Conservation (phyloP, 53 echinoderm and acorn worm genomes). For the Antedon mediterranea region DNA sequence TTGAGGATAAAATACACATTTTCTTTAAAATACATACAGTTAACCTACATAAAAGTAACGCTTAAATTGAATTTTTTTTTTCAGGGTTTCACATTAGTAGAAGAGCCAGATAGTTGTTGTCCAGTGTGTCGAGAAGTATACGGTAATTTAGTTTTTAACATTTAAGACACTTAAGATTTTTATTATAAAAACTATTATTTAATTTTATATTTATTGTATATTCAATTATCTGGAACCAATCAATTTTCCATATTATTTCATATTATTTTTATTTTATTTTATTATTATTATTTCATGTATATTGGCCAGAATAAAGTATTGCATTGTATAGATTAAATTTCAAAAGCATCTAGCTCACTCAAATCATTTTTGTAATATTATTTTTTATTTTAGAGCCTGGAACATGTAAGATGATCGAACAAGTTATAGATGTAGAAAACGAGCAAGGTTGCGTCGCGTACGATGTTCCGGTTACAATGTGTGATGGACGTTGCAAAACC, state of each 20-base stretch:
- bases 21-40: neutral
- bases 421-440: neutral
- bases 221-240: too few species aligned
- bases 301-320: too few species aligned
- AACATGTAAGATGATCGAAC: neutral
- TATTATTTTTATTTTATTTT: too few species aligned
- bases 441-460: neutral
- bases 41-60: neutral
- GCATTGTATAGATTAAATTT: too few species aligned
- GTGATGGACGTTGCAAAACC: constrained; percentile 17
- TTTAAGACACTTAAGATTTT: neutral
- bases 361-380: too few species aligned
- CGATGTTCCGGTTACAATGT: constrained; percentile 7
- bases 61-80: neutral
- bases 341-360: too few species aligned
- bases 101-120: constrained; percentile 56
- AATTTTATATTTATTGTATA: too few species aligned
- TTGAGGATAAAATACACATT: too few species aligned
- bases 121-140: constrained; percentile 60
- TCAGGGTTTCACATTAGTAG: constrained; percentile 51
- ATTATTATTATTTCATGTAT: too few species aligned
- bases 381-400: neutral
- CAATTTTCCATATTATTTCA: too few species aligned
- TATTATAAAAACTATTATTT: too few species aligned
- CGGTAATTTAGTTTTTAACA: too few species aligned